Conservation (phyloP, 2,113 vertebrate genomes). For the Eurystomus gularis region DNA sequence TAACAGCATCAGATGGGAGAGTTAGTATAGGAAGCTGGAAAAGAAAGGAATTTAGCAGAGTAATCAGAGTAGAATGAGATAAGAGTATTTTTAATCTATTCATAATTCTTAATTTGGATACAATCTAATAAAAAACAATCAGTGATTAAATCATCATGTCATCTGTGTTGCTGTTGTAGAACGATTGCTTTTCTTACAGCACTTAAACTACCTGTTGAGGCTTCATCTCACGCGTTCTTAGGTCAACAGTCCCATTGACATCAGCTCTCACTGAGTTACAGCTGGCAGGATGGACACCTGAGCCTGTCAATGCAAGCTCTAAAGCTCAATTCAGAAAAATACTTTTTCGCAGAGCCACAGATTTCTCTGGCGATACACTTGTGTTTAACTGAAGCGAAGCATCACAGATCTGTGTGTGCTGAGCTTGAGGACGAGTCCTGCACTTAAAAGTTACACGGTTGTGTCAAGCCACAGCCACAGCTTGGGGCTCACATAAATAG, state of each 20-base stretch:
- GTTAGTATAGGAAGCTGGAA: not conserved
- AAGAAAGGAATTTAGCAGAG: not conserved
- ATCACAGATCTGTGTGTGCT: accelerated
- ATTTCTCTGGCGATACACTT: too few species aligned
- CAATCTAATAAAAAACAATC: not conserved
- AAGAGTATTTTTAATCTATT: not conserved
- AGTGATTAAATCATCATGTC: not conserved
- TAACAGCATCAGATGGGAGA: not conserved
- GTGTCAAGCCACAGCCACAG: not conserved
- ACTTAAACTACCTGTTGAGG: not conserved
- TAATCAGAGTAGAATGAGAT: not conserved
- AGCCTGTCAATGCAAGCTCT: not conserved
- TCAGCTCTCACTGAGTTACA: not conserved
- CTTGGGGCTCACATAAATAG: not conserved
- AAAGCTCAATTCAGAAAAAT: not conserved
- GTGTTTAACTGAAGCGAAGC: not conserved
- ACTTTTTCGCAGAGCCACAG: not conserved
- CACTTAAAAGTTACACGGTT: not conserved
- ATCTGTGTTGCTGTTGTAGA: not conserved
- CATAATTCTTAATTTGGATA: not conserved
- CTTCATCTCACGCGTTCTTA: not conserved
- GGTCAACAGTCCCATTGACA: not conserved
- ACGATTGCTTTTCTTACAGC: not conserved
- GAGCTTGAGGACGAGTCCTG: not conserved
- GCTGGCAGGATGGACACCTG: not conserved